phyloP scores from a whole-genome alignment of 1,140 invertebrate species.

The Orius insidiosus region DNA sequence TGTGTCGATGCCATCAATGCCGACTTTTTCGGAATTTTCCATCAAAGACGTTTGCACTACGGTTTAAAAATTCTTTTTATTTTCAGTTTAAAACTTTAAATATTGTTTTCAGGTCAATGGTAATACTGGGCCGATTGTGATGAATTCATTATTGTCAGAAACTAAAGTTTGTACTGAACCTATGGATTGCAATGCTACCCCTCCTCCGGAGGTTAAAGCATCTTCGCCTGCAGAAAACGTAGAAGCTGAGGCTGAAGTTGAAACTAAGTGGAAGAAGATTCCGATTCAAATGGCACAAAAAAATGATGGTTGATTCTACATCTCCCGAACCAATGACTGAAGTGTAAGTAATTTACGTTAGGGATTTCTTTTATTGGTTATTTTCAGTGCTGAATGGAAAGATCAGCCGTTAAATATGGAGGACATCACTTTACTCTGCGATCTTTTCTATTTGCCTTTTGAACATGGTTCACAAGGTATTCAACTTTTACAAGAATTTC shows the following conservation, averaged over 20 bases:
- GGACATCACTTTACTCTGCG: slow-evolving; percentile 73
- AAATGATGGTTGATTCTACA: slow-evolving; percentile 15
- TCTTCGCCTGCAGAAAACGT: background rate
- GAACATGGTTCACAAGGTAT: slow-evolving; percentile 81
- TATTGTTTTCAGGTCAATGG: slow-evolving; percentile 37
- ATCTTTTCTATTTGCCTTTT: slow-evolving; percentile 94
- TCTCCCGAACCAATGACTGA: slow-evolving; percentile 12
- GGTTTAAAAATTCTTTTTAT: slow-evolving; percentile 22
- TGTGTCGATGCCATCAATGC: slow-evolving; percentile 23
- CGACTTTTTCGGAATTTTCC: slow-evolving; percentile 36
- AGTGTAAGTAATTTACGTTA: slow-evolving; percentile 6
- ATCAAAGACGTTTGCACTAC: slow-evolving; percentile 54
- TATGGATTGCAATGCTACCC: slow-evolving; percentile 61
- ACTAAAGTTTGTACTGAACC: slow-evolving; percentile 63
- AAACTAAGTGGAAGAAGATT: slow-evolving; percentile 7
- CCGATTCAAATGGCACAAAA: slow-evolving; percentile 5
- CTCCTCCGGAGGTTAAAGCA: slow-evolving; percentile 43
- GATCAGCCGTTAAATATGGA: slow-evolving; percentile 42
- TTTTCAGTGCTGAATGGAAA: background rate
- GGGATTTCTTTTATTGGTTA: too few relatives aligned
- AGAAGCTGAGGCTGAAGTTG: too few relatives aligned
- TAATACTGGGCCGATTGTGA: slow-evolving; percentile 30
- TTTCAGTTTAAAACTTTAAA: background rate
- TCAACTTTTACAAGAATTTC: slow-evolving; percentile 77
- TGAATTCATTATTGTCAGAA: slow-evolving; percentile 74